Evolutionary conservation across 2,888 invertebrate genomes (phyloP), one percentile per base, ranked within the genome.

Genomic region (Emmelina monodactyla): DNA sequence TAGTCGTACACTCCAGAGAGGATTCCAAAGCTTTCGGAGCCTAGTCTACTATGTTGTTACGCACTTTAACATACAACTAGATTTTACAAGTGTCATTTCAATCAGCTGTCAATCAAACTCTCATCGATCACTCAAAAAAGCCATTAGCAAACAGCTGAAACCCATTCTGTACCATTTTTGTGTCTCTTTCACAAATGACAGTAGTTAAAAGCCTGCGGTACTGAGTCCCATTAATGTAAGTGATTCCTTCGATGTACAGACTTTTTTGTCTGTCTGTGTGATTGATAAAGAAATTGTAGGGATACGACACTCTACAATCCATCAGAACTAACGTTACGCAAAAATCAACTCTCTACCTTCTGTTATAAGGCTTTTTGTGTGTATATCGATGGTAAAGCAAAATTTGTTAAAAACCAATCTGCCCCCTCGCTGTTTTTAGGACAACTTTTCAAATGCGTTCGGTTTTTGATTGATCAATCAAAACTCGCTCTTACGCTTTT

Each of bases 201-300:
- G 49, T 37, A 42, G 28, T 31, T 35, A 48, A 42, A 56, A 62
- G 59, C 60, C 56, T 58, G 59, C 55, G 25, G 25, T 25, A 25
- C 19, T 9, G n/a, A 25, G 25, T 53, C 62, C 64, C 73, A 73
- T 73, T 73, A 73, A 59, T 56, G 68, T 72, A 71, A 73, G 72
- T 72, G 69, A 70, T 67, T 68, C 67, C 67, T 71, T 71, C 71
- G 69, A 73, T 68, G 67, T 62, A 59, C 65, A 57, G 56, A 60
- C 61, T 60, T 60, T 67, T 69, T 69, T 68, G 69, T 70, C 62
- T 64, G 62, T 63, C 67, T 62, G 58, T 63, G 60, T 73, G 72
- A 73, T 73, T 73, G 72, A 73, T 73, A 71, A 72, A 71, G 67
- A 68, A 71, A 62, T 58, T 65, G 57, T 61, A 62, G 61, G 61